Conservation (phyloP, 2,797 vertebrate genomes). For the Furcifer pardalis region DNA sequence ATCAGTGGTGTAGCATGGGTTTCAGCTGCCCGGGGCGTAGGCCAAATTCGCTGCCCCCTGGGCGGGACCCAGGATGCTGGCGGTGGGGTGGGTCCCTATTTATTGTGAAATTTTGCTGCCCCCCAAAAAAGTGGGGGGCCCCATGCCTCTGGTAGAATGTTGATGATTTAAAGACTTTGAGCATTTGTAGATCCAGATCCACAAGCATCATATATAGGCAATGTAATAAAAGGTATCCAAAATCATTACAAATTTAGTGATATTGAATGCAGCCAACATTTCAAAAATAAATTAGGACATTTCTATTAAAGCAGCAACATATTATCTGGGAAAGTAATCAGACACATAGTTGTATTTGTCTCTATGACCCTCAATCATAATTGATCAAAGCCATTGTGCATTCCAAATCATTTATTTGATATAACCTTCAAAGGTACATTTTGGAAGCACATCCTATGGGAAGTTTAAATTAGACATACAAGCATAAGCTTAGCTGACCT, state of each 20-base stretch:
- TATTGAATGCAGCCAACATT: background rate
- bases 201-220: conserved; percentile 3
- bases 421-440: conserved; percentile 53
- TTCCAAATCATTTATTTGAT: conserved; percentile 44
- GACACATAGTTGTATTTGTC: conserved; percentile 34
- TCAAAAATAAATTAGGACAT: background rate
- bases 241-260: too few relatives aligned
- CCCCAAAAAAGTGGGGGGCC: too few relatives aligned
- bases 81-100: too few relatives aligned
- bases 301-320: background rate
- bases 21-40: too few relatives aligned
- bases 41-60: too few relatives aligned
- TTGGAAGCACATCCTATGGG: background rate
- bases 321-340: conserved; percentile 42
- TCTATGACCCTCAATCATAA: conserved; percentile 44
- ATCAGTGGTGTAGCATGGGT: too few relatives aligned
- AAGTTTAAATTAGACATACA: conserved; percentile 26
- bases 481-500: background rate
- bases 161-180: background rate
- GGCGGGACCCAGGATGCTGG: too few relatives aligned
- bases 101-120: too few relatives aligned
- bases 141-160: too few relatives aligned
- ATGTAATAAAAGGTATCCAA: background rate
- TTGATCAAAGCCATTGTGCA: conserved; percentile 48
- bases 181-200: background rate